These are phyloP conservation scores for Psittacula derbiana DNA, from an alignment of 2,797 vertebrate species.

Conservation along the genomic window DNA sequence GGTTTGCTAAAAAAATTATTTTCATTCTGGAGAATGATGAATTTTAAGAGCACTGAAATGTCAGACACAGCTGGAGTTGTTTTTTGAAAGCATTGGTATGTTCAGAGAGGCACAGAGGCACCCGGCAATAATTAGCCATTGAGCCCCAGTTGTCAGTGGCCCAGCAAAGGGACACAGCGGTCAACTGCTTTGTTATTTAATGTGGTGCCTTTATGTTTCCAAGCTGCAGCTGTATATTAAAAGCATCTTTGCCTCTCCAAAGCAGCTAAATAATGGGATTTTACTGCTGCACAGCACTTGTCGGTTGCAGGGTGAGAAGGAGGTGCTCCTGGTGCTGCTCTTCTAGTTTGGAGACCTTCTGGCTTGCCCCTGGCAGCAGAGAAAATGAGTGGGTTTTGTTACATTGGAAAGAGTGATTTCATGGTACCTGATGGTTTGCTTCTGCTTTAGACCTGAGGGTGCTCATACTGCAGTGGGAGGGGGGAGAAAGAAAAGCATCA, in stretches of 20 bases:
- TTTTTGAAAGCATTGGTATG: slow-evolving; percentile 13
- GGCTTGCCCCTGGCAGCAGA: background rate
- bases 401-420: background rate
- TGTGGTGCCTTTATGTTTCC: slow-evolving; percentile 6
- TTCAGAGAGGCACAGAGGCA: background rate
- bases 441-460: background rate
- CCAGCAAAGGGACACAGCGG: slow-evolving; percentile 9
- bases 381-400: background rate
- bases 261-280: background rate
- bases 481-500: background rate
- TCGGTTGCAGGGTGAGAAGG: background rate
- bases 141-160: background rate
- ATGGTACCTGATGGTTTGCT: background rate
- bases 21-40: slow-evolving; percentile 35
- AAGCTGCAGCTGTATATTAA: slow-evolving; percentile 31
- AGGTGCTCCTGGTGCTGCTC: background rate
- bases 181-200: slow-evolving; percentile 57
- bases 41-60: slow-evolving; percentile 67
- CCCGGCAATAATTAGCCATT: background rate
- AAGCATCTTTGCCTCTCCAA: slow-evolving; percentile 11
- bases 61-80: slow-evolving; percentile 55
- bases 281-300: background rate
- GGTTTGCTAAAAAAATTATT: slow-evolving; percentile 28
- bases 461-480: background rate
- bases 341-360: background rate